Evolutionary conservation across 2,888 invertebrate genomes (phyloP).

Genomic region (Synanthedon vespiformis): DNA sequence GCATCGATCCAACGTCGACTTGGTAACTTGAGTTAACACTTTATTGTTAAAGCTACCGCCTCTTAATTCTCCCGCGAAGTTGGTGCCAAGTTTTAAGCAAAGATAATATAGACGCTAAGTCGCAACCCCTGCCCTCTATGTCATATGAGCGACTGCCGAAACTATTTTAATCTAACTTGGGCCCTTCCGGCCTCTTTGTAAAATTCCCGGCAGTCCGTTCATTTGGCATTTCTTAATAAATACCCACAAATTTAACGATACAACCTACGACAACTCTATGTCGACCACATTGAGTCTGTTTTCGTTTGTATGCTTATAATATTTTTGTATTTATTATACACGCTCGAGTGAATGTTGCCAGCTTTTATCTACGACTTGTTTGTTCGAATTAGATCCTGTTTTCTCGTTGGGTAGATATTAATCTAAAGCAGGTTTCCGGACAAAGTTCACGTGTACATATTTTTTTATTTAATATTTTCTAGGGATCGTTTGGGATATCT

Average conservation of each 20-base stretch:
- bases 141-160: constrained; percentile 26
- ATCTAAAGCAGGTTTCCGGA: no score
- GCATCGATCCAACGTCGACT: no score
- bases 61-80: neutral
- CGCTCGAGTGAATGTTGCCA: neutral
- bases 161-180: constrained; percentile 58
- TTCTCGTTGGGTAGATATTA: neutral
- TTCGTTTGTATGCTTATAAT: constrained; percentile 5
- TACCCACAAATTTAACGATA: constrained; percentile 18
- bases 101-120: constrained; percentile 1
- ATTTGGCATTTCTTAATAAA: constrained; percentile 49
- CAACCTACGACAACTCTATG: constrained; percentile 5
- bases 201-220: constrained; percentile 31
- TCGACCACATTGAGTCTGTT: constrained; percentile 5
- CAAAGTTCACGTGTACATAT: no score
- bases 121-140: constrained; percentile 8
- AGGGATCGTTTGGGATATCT: no score
- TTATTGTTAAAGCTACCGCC: no score
- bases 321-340: neutral
- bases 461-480: no score
- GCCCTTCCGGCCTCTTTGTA: constrained; percentile 33
- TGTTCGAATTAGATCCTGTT: neutral
- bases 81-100: neutral
- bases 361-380: neutral
- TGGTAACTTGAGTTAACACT: no score